phyloP scores from a whole-genome alignment of 2,888 invertebrate genomes.

The Cancer borealis region DNA sequence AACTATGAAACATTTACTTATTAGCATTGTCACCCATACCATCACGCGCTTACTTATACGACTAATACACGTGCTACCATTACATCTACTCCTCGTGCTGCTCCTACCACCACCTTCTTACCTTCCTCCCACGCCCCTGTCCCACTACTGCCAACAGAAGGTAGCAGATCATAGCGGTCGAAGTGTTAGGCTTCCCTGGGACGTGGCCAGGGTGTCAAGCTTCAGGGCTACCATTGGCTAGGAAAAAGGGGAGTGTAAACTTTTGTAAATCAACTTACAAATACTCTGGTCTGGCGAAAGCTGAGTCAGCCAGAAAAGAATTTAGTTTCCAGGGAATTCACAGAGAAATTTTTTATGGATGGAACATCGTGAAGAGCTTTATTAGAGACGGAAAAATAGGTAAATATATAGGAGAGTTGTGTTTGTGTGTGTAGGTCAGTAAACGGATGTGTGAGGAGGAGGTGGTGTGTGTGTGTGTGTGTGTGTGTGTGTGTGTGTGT shows the following conservation, averaged over 20 bases:
- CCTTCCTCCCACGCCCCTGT: not conserved
- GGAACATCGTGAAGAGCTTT: not conserved
- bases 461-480: not conserved
- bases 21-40: not conserved
- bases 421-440: not conserved
- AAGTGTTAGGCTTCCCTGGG: constrained; percentile 42
- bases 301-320: constrained; percentile 59
- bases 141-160: constrained; percentile 27
- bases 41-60: not conserved
- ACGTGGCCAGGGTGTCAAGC: constrained; percentile 46
- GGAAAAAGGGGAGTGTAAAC: constrained; percentile 60
- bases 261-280: constrained; percentile 67
- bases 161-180: constrained; percentile 52
- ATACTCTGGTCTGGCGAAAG: constrained; percentile 47
- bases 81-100: not conserved
- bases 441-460: not conserved
- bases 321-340: constrained; percentile 57
- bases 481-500: not conserved
- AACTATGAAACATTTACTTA: not conserved
- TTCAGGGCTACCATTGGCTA: not conserved
- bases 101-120: not conserved
- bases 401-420: constrained; percentile 24
- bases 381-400: not conserved
- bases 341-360: constrained; percentile 51
- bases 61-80: not conserved